Base-by-base conservation (phyloP, 2,888 invertebrate genomes). In the Ochropleura plecta region DNA sequence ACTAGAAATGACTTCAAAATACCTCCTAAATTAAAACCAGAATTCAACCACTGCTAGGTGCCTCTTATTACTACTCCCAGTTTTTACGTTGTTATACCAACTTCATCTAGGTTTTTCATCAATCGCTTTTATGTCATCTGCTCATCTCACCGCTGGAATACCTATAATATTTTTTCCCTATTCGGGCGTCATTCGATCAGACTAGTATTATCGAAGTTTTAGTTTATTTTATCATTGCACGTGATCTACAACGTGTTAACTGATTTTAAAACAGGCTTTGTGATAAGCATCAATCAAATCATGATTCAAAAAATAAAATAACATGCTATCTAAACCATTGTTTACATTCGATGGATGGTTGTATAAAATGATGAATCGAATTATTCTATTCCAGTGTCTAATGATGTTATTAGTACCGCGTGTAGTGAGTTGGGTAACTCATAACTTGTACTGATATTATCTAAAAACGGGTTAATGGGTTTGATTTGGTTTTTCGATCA, bases 371-470 rank as follows among this genome's bases (percentile, higher is more conserved):
- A 8, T 42, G 20, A 10, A n/a, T 46, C 6, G 7, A 57, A 69
- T n/a, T 42, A 20, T 46, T 76, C 3, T n/a, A 18, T 30, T 5
- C 5, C 18, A 42, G 49, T 48, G 18, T 18, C 18, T n/a, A 30
- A 7, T 76, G 76, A 64, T 73, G 5, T 53, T 40, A 0, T 30
- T 30, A 30, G 30, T 30, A 30, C 30, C 30, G 30, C 30, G 30
- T 30, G 30, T 30, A 30, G 30, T 30, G 30, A 30, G 1, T 30
- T 30, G 30, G 30, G 30, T 30, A 20, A 40, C 18, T 48, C 46
- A 14, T 46, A 40, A 59, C 59, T 59, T 30, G 8, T 40, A 57
- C 6, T 73, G 42, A 51, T 51, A n/a, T 16, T 30, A 51, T 76
- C 12, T n/a, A 9, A 5, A 14, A 7, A 49, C 30, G 4, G 20